Evolutionary conservation across 2,888 invertebrate species (phyloP).

Genomic region (Eutolmus rufibarbis): DNA sequence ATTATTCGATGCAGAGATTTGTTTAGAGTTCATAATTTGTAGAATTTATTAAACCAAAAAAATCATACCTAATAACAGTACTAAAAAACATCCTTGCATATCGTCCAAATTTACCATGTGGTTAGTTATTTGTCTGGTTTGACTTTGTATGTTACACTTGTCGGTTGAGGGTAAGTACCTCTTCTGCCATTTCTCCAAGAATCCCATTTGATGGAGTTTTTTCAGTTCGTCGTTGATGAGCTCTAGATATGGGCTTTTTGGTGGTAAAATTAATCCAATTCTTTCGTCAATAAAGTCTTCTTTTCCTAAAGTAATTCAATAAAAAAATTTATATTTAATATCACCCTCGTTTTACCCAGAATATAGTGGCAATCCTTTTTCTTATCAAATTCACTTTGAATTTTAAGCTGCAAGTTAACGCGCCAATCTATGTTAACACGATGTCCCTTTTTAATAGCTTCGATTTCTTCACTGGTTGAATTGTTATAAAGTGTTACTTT

Average conservation of each 20-base stretch:
- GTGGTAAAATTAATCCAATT: conserved; percentile 77
- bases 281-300: conserved; percentile 83
- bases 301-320: conserved; percentile 63
- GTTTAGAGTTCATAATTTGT: neutral
- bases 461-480: conserved; percentile 64
- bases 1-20: neutral
- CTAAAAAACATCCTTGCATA: conserved; percentile 92
- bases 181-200: conserved; percentile 82
- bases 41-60: neutral
- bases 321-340: conserved; percentile 46
- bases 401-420: conserved; percentile 75
- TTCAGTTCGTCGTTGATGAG: conserved; percentile 81
- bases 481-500: conserved; percentile 66
- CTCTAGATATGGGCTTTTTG: conserved; percentile 77
- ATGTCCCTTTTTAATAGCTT: conserved; percentile 69
- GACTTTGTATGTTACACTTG: conserved; percentile 75
- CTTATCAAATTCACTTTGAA: conserved; percentile 71
- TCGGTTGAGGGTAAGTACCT: conserved; percentile 80
- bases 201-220: conserved; percentile 82
- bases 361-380: conserved; percentile 79
- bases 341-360: conserved; percentile 65
- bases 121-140: conserved; percentile 75
- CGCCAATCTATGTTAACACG: conserved; percentile 86
- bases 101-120: conserved; percentile 88
- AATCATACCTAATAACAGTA: conserved; percentile 77